phyloP scores from a whole-genome alignment of 2,888 invertebrate species.

The Calliopum simillimum region DNA sequence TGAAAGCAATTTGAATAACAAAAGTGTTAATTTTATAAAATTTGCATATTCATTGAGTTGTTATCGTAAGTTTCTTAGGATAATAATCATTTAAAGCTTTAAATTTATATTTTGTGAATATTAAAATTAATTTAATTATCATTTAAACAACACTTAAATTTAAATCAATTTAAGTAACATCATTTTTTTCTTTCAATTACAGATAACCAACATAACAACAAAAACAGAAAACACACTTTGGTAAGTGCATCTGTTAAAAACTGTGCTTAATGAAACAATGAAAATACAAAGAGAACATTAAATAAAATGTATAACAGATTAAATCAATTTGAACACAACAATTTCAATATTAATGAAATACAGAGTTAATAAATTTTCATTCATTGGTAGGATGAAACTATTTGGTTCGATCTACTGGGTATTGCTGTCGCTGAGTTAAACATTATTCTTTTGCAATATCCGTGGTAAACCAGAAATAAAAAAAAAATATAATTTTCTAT shows the following conservation, averaged over 20 bases:
- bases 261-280: slow-evolving; percentile 42
- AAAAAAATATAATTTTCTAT: slow-evolving; percentile 19
- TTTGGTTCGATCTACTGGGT: background rate
- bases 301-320: background rate
- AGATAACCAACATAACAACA: background rate
- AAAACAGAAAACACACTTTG: slow-evolving; percentile 26
- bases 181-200: no score
- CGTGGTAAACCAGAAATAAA: background rate
- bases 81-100: no score
- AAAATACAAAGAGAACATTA: slow-evolving; percentile 10
- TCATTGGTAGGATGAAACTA: background rate
- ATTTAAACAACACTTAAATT: no score
- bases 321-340: slow-evolving; percentile 14
- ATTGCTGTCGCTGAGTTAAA: background rate
- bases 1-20: background rate
- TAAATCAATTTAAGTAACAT: no score
- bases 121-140: no score
- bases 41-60: no score
- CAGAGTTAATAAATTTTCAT: background rate
- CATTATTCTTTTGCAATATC: slow-evolving; percentile 1
- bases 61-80: no score
- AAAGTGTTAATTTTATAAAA: background rate
- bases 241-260: slow-evolving; percentile 30
- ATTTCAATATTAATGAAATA: slow-evolving; percentile 12
- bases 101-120: no score